Conservation (phyloP, 2,888 invertebrate species). For the Schrankia costaestrigalis region DNA sequence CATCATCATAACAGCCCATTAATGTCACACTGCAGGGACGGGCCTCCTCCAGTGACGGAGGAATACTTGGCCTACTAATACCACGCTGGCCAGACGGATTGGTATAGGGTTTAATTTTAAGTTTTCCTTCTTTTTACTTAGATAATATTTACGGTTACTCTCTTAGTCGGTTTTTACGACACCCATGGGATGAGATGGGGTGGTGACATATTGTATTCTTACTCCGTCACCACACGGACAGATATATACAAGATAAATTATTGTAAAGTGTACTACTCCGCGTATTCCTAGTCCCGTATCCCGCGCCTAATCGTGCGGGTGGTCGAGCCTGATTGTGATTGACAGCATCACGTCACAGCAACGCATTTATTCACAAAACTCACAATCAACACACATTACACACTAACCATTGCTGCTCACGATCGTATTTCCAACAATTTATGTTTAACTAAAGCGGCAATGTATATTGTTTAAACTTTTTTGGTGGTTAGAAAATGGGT, state of each 20-base stretch:
- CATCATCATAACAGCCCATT: too few relatives aligned
- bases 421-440: not conserved
- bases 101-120: too few relatives aligned
- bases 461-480: conserved; percentile 17
- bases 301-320: conserved; percentile 72
- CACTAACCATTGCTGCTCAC: conserved; percentile 30
- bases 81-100: too few relatives aligned
- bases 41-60: too few relatives aligned
- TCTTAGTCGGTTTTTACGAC: too few relatives aligned
- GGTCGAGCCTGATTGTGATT: conserved; percentile 78
- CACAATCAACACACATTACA: conserved; percentile 15
- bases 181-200: too few relatives aligned
- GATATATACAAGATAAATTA: not conserved
- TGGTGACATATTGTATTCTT: too few relatives aligned
- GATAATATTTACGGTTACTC: too few relatives aligned
- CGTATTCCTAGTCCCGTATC: conserved; percentile 32
- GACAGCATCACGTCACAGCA: conserved; percentile 71
- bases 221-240: too few relatives aligned
- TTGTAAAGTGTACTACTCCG: conserved; percentile 35
- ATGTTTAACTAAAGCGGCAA: conserved; percentile 16
- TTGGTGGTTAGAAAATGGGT: conserved; percentile 12
- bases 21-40: too few relatives aligned
- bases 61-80: too few relatives aligned
- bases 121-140: too few relatives aligned
- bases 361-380: conserved; percentile 27